Base-by-base conservation (phyloP, 2,888 invertebrate genomes). In the Liodrosophila aerea region DNA sequence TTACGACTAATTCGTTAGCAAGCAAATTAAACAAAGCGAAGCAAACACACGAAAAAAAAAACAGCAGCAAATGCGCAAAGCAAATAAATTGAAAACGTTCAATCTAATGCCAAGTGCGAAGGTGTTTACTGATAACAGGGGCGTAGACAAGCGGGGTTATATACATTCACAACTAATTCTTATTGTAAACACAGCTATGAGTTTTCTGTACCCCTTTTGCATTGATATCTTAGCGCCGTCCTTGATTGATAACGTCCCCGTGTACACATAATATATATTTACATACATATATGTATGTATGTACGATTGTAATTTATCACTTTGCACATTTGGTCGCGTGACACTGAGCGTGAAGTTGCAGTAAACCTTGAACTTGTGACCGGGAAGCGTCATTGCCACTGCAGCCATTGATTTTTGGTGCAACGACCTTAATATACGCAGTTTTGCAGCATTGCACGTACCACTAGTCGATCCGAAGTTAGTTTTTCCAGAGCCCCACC, bases 381-480 rank as follows among this genome's bases (percentile, higher is more conserved):
- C 82, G 64, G 18, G n/a, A n/a, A n/a, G 37, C 34, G 47, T 27
- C 46, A 44, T n/a, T 49, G 49, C 59, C 41, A 34, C 51, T 37
- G 33, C 51, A 15, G 29, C 13, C 73, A 80, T 83, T 75, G 81
- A 80, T 80, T 83, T 74, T 76, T 56, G 45, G 69, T 53, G 70
- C 69, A 69, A 65, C 49, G 69, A 69, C 69, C 68, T n/a, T 16
- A 37, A 39, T 8, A 5, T 1, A n/a, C n/a, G n/a, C n/a, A n/a
- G n/a, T n/a, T n/a, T n/a, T n/a, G n/a, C n/a, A n/a, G n/a, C n/a
- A n/a, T n/a, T 22, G 2, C 22, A 74, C 85, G 64, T 80, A 88
- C 87, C 82, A 88, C 67, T 31, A 87, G 68, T 37, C 86, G 77
- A 40, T 87, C 87, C 56, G 82, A 78, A 11, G 84, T 81, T 57